These are phyloP conservation scores for Microplitis mediator DNA, from an alignment of 1,140 invertebrate species.

Conservation along the genomic window DNA sequence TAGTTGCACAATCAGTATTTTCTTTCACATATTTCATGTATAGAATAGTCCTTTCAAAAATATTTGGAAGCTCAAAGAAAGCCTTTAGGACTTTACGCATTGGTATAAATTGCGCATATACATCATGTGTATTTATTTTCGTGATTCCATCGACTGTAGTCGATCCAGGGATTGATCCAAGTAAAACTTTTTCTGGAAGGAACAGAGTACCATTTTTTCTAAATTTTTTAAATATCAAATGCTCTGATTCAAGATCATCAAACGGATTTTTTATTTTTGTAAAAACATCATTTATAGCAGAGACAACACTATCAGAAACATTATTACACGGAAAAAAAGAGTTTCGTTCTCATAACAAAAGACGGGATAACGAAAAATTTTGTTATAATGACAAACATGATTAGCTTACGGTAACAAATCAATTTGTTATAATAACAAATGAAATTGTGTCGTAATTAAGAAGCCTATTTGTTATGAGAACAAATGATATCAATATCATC, in stretches of 20 bases:
- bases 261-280: slow-evolving; percentile 17
- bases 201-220: slow-evolving; percentile 2
- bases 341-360: too few species aligned
- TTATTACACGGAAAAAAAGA: too few species aligned
- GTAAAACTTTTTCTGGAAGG: slow-evolving; percentile 10
- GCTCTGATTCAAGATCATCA: slow-evolving; percentile 19
- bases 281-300: neutral
- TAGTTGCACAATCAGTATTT: neutral
- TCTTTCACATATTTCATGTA: neutral
- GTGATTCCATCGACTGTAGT: neutral
- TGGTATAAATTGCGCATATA: slow-evolving; percentile 9
- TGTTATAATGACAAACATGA: too few species aligned
- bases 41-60: neutral
- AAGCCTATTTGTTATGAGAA: too few species aligned
- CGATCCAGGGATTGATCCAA: neutral
- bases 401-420: too few species aligned
- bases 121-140: neutral
- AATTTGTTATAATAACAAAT: too few species aligned
- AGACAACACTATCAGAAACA: neutral
- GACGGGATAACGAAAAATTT: too few species aligned
- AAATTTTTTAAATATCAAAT: slow-evolving; percentile 9
- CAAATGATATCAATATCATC: too few species aligned
- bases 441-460: too few species aligned
- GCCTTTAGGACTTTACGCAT: neutral
- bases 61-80: neutral